Conservation (phyloP, 1,140 invertebrate species). For the Apocrypta bakeri region DNA sequence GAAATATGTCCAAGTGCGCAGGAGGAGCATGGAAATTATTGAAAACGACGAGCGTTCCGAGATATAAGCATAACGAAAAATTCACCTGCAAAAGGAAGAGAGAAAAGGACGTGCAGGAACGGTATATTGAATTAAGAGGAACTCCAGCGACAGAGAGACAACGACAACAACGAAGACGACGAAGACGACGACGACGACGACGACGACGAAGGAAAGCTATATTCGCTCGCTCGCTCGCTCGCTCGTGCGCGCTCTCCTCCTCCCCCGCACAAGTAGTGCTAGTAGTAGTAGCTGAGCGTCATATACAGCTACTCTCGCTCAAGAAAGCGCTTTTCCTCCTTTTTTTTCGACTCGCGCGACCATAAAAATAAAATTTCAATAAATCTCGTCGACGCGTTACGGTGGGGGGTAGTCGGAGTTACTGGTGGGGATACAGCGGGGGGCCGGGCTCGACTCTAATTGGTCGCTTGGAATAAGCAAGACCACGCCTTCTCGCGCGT, state of each 20-base stretch:
- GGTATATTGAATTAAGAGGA: conserved; percentile 49
- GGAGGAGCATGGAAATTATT: background rate
- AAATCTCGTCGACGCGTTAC: conserved; percentile 68
- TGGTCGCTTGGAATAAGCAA: background rate
- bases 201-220: background rate
- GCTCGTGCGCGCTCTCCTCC: background rate
- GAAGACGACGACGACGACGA: conserved; percentile 7
- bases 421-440: conserved; percentile 10
- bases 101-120: background rate
- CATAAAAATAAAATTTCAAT: conserved; percentile 77
- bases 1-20: background rate
- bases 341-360: conserved; percentile 55
- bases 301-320: conserved; percentile 17
- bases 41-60: background rate
- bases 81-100: background rate
- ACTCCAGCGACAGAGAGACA: conserved; percentile 39
- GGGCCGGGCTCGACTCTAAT: conserved; percentile 7
- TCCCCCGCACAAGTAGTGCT: background rate
- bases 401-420: conserved; percentile 24
- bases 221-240: no score
- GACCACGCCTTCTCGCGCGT: conserved; percentile 13
- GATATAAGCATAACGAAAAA: background rate
- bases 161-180: conserved; percentile 35
- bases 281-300: background rate
- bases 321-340: conserved; percentile 60